Conservation (phyloP, 2,888 invertebrate genomes). For the Agonum fuliginosum region DNA sequence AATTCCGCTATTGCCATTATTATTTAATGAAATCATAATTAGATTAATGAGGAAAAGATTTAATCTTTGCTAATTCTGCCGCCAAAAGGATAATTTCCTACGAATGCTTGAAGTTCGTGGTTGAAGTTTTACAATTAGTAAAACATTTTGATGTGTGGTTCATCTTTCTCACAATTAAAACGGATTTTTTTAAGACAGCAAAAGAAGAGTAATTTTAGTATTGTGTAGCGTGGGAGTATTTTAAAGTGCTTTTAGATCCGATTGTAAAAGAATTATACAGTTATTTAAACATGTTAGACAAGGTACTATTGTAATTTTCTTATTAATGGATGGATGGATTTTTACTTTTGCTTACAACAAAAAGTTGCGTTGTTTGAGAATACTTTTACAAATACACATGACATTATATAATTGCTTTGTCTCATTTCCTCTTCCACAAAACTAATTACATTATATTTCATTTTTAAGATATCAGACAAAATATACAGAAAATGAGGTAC, state of each 20-base stretch:
- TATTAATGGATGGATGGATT: slow-evolving; percentile 18
- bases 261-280: slow-evolving; percentile 24
- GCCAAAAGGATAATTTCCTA: background rate
- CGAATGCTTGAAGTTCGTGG: background rate
- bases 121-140: background rate
- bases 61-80: background rate
- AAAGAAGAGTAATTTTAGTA: slow-evolving; percentile 11
- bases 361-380: background rate
- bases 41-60: slow-evolving; percentile 6
- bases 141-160: slow-evolving; percentile 1
- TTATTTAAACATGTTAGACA: slow-evolving; percentile 20
- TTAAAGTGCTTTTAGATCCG: slow-evolving; percentile 11
- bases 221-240: slow-evolving; percentile 16
- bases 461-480: too few species aligned
- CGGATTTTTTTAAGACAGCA: background rate
- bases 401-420: slow-evolving; percentile 5
- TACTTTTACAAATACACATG: too few species aligned
- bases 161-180: slow-evolving; percentile 22
- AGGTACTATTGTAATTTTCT: slow-evolving; percentile 7
- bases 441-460: too few species aligned
- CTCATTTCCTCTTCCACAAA: background rate
- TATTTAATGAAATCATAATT: slow-evolving; percentile 11
- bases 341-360: background rate
- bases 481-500: too few species aligned
- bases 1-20: slow-evolving; percentile 2